phyloP scores from a whole-genome alignment of 2,888 invertebrate species.

The Ernsta delagoae region DNA sequence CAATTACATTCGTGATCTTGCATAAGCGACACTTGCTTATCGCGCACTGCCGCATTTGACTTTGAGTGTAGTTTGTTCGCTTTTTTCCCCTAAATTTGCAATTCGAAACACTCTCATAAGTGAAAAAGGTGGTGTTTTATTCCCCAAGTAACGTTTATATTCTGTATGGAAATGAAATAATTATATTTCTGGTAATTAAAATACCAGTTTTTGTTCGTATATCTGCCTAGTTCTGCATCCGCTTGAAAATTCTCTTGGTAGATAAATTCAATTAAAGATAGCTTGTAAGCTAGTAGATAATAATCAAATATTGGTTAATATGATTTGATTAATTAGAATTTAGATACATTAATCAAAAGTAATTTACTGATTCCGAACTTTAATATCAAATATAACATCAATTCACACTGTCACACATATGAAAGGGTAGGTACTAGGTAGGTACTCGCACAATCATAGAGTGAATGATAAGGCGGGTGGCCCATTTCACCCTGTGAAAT shows the following conservation, averaged over 20 bases:
- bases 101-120: conserved; percentile 75
- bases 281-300: too few species aligned
- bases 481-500: conserved; percentile 84
- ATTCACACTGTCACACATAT: conserved; percentile 57
- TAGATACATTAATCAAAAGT: too few species aligned
- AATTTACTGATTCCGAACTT: neutral
- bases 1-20: conserved; percentile 86
- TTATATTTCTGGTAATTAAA: conserved; percentile 3
- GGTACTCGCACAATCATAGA: conserved; percentile 36
- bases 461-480: conserved; percentile 78
- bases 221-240: too few species aligned
- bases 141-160: conserved; percentile 12
- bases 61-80: conserved; percentile 78
- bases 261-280: too few species aligned
- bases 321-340: too few species aligned
- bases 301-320: too few species aligned
- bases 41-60: conserved; percentile 81
- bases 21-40: conserved; percentile 85
- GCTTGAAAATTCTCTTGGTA: too few species aligned
- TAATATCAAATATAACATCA: conserved; percentile 40
- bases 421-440: conserved; percentile 9
- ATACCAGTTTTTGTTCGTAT: neutral
- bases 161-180: conserved; percentile 7
- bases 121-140: conserved; percentile 61
- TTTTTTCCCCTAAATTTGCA: conserved; percentile 81